Base-by-base conservation (phyloP, 2,888 invertebrate species). In the Pachycephus smyrnensis region DNA sequence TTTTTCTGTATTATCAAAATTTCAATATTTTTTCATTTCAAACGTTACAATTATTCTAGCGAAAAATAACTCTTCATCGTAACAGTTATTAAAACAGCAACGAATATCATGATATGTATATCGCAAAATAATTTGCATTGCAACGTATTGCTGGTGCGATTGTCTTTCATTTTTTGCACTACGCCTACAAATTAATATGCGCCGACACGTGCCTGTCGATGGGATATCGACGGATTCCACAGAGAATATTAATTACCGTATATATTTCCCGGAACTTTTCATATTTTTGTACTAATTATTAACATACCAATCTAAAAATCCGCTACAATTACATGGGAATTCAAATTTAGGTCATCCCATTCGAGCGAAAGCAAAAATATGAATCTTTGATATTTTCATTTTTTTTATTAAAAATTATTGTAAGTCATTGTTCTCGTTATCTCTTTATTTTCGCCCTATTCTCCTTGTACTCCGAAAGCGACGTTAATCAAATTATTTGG, bases 401-500 rank as follows among this genome's bases (percentile, higher is more conserved):
- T 40, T 0, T 9, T 55, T 23, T 1, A 23, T 55, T 9, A 23
- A 55, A 55, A 55, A 23, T 9, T 15, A 55, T 23, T 55, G 23
- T 23, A 55, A 55, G 6, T 2, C 55, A 23, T 9, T 55, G 55
- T 55, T 55, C 9, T 23, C 23, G 9, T 23, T 23, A 23, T 55
- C 23, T 23, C 23, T 55, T 23, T 55, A 55, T 55, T 55, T 55
- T 9, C 23, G 23, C 55, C 55, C 9, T 55, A 23, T 9, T 23
- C 23, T 23, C 55, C 80, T 80, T 78, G 81, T 77, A 81, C 82
- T 79, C 76, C 74, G 79, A 74, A 76, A 77, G 75, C 75, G 75
- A 77, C 76, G 80, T 81, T 83, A 84, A 84, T 84, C 84, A 86
- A 84, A 85, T 83, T 80, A 77, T 68, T 80, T 82, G 33, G 33